Conservation (phyloP, 2,797 vertebrate species). For the Paratrypauchen microcephalus region DNA sequence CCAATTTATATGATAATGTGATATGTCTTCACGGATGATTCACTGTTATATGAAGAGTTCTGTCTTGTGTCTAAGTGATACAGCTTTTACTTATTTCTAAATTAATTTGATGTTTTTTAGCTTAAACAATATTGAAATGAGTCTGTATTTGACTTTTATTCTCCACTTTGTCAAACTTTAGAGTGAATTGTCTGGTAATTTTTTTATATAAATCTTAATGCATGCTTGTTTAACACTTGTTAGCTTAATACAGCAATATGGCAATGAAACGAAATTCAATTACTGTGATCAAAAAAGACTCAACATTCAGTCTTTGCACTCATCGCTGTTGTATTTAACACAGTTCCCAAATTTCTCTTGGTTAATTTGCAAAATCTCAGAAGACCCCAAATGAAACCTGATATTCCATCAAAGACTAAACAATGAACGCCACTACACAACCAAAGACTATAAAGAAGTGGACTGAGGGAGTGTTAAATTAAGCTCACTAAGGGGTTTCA, state of each 20-base stretch:
- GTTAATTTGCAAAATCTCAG: too few relatives aligned
- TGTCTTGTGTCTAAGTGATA: neutral
- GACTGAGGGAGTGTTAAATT: too few relatives aligned
- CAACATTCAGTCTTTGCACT: neutral
- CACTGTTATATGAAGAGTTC: neutral
- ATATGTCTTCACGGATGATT: slow-evolving; percentile 6
- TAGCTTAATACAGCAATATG: neutral
- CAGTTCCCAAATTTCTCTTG: too few relatives aligned
- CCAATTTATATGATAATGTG: slow-evolving; percentile 8
- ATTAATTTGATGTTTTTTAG: neutral
- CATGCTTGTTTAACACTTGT: neutral
- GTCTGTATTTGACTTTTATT: neutral
- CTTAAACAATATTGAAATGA: neutral
- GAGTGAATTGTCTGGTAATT: neutral
- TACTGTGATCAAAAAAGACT: neutral
- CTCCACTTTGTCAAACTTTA: neutral
- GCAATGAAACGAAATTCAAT: neutral
- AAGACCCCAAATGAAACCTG: neutral
- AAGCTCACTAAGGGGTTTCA: too few relatives aligned
- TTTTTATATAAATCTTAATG: neutral
- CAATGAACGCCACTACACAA: too few relatives aligned
- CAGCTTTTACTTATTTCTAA: slow-evolving; percentile 3
- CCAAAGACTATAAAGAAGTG: too few relatives aligned
- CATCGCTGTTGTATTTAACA: neutral
- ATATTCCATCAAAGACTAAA: neutral